Evolutionary conservation across 2,113 vertebrate species (phyloP).

Genomic region (Colistium nudipinnis): DNA sequence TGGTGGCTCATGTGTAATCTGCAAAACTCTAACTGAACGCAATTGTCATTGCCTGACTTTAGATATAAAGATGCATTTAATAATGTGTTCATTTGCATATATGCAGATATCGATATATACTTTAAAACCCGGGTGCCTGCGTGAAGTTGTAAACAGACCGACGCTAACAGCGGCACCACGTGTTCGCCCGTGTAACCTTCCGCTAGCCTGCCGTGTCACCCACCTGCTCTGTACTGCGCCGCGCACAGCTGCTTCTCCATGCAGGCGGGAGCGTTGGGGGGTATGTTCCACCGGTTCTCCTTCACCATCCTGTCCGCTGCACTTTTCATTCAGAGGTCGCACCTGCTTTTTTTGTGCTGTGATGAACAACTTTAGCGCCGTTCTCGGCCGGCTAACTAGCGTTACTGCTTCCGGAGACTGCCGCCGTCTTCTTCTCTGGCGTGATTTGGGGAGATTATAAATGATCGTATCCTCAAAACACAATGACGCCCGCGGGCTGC

Average conservation of each 20-base stretch:
- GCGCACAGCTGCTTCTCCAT: constrained; percentile 93
- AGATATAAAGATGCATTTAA: not conserved
- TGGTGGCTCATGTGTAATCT: too few species aligned
- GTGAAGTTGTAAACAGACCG: not conserved
- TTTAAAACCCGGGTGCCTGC: too few species aligned
- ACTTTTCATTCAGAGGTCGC: constrained; percentile 58
- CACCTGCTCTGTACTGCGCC: constrained; percentile 86
- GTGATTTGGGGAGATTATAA: not conserved
- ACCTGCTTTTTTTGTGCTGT: not conserved
- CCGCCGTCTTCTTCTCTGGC: not conserved
- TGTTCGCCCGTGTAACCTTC: constrained; percentile 18
- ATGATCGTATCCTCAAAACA: not conserved
- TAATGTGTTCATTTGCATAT: not conserved
- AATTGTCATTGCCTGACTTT: too few species aligned
- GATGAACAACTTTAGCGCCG: not conserved
- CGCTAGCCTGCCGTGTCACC: constrained; percentile 24
- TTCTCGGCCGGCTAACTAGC: constrained; percentile 13
- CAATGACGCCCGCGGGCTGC: not conserved
- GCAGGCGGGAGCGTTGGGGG: constrained; percentile 90
- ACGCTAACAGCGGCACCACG: constrained; percentile 25
- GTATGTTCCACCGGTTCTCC: constrained; percentile 87
- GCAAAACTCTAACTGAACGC: too few species aligned
- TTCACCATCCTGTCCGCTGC: constrained; percentile 77
- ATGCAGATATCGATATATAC: too few species aligned
- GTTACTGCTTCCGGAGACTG: not conserved